phyloP scores from a whole-genome alignment of 2,113 vertebrate species.

The Esox niger region DNA sequence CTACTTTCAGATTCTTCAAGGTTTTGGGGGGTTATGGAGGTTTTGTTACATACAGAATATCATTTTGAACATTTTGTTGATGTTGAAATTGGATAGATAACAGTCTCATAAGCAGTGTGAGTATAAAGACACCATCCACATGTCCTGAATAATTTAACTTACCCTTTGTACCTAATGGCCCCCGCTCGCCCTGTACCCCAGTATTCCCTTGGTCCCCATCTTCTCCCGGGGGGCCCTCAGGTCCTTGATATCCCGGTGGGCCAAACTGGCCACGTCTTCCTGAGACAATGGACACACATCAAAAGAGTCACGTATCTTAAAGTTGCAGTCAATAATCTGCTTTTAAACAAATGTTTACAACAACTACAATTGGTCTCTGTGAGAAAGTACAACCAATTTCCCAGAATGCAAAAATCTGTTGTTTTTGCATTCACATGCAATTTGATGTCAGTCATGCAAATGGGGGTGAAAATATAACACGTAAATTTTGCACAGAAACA shows the following conservation, averaged over 20 bases:
- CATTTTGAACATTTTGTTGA: background rate
- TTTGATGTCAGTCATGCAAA: no score
- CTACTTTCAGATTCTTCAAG: no score
- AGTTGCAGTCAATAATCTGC: no score
- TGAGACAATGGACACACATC: no score
- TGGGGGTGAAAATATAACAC: no score
- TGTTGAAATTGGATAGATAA: background rate
- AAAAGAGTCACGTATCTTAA: no score
- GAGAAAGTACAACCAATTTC: no score
- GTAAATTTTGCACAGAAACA: no score
- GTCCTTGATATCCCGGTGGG: conserved; percentile 66
- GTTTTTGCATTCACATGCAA: no score
- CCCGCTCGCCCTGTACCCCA: conserved; percentile 47
- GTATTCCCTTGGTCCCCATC: conserved; percentile 4
- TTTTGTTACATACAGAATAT: background rate
- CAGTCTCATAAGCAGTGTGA: background rate
- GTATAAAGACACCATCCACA: conserved; percentile 25
- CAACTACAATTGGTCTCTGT: no score
- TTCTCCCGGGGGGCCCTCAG: conserved; percentile 32
- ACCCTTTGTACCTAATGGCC: conserved; percentile 54
- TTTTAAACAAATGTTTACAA: no score
- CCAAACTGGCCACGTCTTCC: conserved; percentile 27
- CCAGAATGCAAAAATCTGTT: no score
- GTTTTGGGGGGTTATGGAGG: background rate
- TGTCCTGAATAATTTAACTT: conserved; percentile 69